Percentiles rank a stretch among this genome's conserved stretches.
phyloP scores from a whole-genome alignment of 2,113 vertebrate genomes.

The Ardeotis arabs region DNA sequence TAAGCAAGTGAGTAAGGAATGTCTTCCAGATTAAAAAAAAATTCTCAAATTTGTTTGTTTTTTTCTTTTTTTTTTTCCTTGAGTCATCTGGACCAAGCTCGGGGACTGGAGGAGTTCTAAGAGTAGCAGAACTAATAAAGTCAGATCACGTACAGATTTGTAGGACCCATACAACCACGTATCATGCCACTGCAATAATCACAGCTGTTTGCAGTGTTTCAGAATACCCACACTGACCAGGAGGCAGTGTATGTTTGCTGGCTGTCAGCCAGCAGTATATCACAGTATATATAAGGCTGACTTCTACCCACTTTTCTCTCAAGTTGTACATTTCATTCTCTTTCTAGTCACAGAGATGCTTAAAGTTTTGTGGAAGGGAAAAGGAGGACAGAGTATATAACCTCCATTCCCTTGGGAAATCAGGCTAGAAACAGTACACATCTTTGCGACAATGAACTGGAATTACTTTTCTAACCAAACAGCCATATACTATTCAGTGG shows the following conservation, averaged over 20 bases:
- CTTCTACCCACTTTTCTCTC: background rate
- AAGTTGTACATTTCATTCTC: background rate
- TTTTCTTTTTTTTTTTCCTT: background rate
- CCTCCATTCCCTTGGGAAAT: background rate
- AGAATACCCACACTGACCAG: background rate
- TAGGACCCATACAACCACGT: background rate
- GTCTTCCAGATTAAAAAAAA: background rate
- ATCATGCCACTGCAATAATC: background rate
- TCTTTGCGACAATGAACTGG: background rate
- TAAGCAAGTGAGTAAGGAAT: background rate
- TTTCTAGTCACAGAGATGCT: background rate
- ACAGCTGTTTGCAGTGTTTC: background rate
- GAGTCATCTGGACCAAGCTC: background rate
- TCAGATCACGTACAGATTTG: background rate
- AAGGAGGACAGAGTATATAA: background rate
- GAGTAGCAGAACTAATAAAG: background rate
- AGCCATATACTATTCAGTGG: background rate
- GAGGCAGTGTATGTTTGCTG: background rate
- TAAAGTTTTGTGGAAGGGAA: background rate
- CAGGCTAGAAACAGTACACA: background rate
- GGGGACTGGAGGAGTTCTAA: background rate
- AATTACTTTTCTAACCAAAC: background rate
- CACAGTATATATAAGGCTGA: background rate
- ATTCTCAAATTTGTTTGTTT: background rate
- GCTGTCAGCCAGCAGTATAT: background rate